These are phyloP conservation scores for Calephelis perditalis DNA, from an alignment of 2,888 invertebrate genomes.

Conservation along the genomic window DNA sequence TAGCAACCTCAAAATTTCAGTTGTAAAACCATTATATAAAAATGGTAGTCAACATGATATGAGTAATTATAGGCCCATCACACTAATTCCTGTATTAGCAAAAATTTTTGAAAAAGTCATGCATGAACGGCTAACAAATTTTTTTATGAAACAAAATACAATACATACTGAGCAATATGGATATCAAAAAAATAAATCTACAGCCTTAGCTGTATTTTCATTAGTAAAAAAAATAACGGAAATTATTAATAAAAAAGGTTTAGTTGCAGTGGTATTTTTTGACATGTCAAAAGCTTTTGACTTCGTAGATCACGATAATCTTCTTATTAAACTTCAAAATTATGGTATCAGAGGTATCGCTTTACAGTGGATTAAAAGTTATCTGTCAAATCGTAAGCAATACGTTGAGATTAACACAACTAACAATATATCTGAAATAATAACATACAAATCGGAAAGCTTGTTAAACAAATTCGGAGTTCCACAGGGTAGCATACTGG, in stretches of 20 bases:
- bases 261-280: not conserved
- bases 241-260: not conserved
- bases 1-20: too few relatives aligned
- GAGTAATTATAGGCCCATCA: too few relatives aligned
- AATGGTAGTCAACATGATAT: too few relatives aligned
- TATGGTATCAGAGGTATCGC: slow-evolving; percentile 4
- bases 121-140: too few relatives aligned
- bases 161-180: too few relatives aligned
- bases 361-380: slow-evolving; percentile 11
- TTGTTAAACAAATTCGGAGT: slow-evolving; percentile 1
- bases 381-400: slow-evolving; percentile 15
- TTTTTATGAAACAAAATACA: too few relatives aligned
- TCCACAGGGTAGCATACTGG: slow-evolving; percentile 19
- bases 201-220: slow-evolving; percentile 2
- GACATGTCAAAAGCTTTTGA: slow-evolving; percentile 13
- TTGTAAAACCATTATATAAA: too few relatives aligned
- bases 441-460: not conserved
- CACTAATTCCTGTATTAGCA: too few relatives aligned
- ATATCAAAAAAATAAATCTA: slow-evolving; percentile 12
- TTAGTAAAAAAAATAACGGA: slow-evolving; percentile 1
- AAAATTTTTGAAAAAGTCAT: too few relatives aligned
- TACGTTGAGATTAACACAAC: not conserved
- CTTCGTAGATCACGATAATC: slow-evolving; percentile 4
- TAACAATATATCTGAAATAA: not conserved
- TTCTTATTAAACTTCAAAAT: slow-evolving; percentile 14